Evolutionary conservation across 37 sponge, comb jelly and placozoan genomes (phyloP), one percentile per base, ranked within the genome.

Genomic region (Ephydatia muelleri): DNA sequence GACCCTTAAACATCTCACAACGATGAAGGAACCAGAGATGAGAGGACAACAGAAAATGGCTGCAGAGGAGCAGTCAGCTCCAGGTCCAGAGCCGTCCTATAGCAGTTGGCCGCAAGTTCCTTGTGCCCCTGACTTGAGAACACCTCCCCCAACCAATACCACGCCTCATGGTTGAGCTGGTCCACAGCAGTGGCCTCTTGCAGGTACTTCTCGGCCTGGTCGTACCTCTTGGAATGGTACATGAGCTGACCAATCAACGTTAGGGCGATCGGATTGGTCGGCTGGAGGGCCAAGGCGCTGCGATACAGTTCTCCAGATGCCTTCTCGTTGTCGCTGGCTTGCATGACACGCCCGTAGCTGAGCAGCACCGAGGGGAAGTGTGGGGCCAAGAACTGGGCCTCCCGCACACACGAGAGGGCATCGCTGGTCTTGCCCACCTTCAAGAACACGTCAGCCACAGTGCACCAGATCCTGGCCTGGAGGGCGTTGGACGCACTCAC

Each of bases 61-160:
- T 86, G 83, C 38, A 94, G 40, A 13, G 94, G 91, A 28, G 94
- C 70, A 11, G 73, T 81, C 19, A 38, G 30, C 81, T 94, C 94
- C 23, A 90, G 78, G 35, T 88, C 83, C 66, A 94, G 81, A 0
- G 94, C 76, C 43, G 88, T 90, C 69, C 68, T 88, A 76, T 85
- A 91, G 68, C 94, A 94, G 75, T 88, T 82, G 5, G 84, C 73
- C 27, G 83, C 82, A 33, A 35, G 48, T 43, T 87, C 84, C 36
- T 79, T 78, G 16, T 78, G 39, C 25, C 72, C 74, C 78, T 89
- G 93, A 0, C 65, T 23, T 5, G 81, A 19, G 40, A 90, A 76
- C 9, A 85, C 90, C 38, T 85, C 49, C 22, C 92, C 92, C 29
- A 87, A 65, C 92, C 88, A 87, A 47, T 75, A 84, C 92, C 92